These are phyloP conservation scores for Dryadula phaetusa DNA, from an alignment of 2,888 invertebrate genomes.

Conservation along the genomic window DNA sequence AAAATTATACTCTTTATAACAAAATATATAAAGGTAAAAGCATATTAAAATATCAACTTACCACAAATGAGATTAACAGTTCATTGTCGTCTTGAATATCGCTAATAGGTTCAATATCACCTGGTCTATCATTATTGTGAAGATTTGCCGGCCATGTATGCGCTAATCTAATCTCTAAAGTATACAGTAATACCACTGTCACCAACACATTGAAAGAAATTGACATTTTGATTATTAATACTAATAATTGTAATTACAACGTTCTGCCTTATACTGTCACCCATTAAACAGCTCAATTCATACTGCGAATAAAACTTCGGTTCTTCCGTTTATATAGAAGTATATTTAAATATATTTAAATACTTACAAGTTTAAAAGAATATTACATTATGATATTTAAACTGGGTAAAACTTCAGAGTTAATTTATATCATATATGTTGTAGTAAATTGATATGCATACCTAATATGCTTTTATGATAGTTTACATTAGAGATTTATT, in stretches of 20 bases:
- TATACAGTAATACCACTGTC: slow-evolving; percentile 14
- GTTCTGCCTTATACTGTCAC: neutral
- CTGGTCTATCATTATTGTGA: neutral
- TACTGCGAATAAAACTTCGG: slow-evolving; percentile 2
- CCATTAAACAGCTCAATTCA: neutral
- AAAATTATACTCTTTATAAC: neutral
- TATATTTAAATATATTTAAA: neutral
- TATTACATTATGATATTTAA: neutral
- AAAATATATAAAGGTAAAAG: neutral
- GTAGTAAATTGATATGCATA: neutral
- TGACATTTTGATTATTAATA: slow-evolving; percentile 9
- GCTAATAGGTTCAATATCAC: slow-evolving; percentile 2
- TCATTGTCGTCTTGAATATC: slow-evolving; percentile 29
- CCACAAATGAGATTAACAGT: slow-evolving; percentile 44
- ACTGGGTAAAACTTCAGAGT: neutral
- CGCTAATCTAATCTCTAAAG: neutral
- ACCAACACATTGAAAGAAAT: neutral
- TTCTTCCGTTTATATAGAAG: slow-evolving; percentile 6
- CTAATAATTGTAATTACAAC: neutral
- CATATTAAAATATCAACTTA: slow-evolving; percentile 25
- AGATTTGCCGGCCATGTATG: slow-evolving; percentile 6
- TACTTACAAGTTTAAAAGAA: neutral
- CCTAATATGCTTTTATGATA: neutral
- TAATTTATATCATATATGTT: neutral
- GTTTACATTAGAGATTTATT: neutral